A percentile compares a stretch with the other conserved stretches of the same genome.
These are phyloP conservation scores for Nezara viridula DNA, from an alignment of 2,888 invertebrate species.

Conservation along the genomic window DNA sequence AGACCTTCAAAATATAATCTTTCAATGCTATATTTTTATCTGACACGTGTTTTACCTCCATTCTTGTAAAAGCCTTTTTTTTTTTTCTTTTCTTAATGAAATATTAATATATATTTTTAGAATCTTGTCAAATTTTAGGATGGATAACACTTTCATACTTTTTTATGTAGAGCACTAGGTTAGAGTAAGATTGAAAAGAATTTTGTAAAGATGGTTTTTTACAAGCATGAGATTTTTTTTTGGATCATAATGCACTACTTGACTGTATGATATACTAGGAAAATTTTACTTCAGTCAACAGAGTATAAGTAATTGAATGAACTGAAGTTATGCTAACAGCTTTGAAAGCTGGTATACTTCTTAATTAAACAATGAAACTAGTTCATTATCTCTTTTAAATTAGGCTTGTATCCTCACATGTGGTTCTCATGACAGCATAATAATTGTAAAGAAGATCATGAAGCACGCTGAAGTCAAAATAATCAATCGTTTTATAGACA, in stretches of 20 bases:
- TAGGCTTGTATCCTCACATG: neutral
- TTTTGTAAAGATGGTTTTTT: neutral
- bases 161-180: slow-evolving; percentile 59
- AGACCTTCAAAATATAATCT: slow-evolving; percentile 27
- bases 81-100: slow-evolving; percentile 10
- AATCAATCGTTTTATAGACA: slow-evolving; percentile 1
- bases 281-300: neutral
- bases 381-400: neutral
- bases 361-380: neutral
- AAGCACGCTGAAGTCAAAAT: neutral
- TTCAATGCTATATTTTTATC: slow-evolving; percentile 52
- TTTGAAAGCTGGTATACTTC: neutral
- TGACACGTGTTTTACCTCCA: neutral
- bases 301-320: neutral
- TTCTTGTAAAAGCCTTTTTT: neutral
- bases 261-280: neutral
- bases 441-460: neutral
- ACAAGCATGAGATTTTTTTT: neutral
- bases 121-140: slow-evolving; percentile 49
- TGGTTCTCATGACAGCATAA: neutral
- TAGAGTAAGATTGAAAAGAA: slow-evolving; percentile 46
- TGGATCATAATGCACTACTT: slow-evolving; percentile 25
- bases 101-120: slow-evolving; percentile 57
- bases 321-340: neutral
- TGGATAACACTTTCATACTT: slow-evolving; percentile 57